These are phyloP conservation scores for Andrena flavipes DNA, from an alignment of 2,888 invertebrate species.

Conservation along the genomic window DNA sequence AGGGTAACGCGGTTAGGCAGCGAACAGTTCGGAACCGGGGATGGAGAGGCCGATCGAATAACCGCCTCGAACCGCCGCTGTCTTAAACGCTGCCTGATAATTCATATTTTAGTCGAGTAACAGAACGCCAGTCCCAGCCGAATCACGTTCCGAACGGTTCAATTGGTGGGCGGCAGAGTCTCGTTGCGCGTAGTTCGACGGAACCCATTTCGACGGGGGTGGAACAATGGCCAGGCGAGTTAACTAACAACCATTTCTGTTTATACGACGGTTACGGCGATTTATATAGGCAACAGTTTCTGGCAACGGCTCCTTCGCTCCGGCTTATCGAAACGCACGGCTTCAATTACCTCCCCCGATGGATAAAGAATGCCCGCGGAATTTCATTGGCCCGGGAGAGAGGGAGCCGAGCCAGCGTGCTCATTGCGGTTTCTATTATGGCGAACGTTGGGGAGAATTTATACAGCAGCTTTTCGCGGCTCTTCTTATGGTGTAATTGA, in stretches of 20 bases:
- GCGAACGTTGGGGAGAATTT: conserved; percentile 13
- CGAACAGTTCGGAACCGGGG: neutral
- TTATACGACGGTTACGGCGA: conserved; percentile 42
- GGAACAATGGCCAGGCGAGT: conserved; percentile 23
- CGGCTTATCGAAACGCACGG: conserved; percentile 50
- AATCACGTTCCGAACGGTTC: neutral
- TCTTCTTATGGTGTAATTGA: conserved; percentile 20
- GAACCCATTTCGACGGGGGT: neutral
- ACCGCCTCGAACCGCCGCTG: conserved; percentile 32
- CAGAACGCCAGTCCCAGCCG: neutral
- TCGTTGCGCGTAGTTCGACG: neutral
- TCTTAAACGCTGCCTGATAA: conserved; percentile 64
- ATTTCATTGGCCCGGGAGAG: conserved; percentile 14
- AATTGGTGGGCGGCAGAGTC: neutral
- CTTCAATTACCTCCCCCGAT: conserved; percentile 43
- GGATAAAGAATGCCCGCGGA: conserved; percentile 42
- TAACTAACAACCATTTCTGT: conserved; percentile 48
- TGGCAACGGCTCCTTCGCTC: conserved; percentile 7
- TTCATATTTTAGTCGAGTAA: conserved; percentile 57
- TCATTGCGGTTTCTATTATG: conserved; percentile 20
- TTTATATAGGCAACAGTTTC: conserved; percentile 49
- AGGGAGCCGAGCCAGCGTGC: neutral
- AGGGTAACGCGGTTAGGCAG: neutral
- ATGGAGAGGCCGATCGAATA: conserved; percentile 14
- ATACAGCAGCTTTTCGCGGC: neutral